Evolutionary conservation across 1,140 invertebrate species (phyloP).

Genomic region (Procambarus virginalis): DNA sequence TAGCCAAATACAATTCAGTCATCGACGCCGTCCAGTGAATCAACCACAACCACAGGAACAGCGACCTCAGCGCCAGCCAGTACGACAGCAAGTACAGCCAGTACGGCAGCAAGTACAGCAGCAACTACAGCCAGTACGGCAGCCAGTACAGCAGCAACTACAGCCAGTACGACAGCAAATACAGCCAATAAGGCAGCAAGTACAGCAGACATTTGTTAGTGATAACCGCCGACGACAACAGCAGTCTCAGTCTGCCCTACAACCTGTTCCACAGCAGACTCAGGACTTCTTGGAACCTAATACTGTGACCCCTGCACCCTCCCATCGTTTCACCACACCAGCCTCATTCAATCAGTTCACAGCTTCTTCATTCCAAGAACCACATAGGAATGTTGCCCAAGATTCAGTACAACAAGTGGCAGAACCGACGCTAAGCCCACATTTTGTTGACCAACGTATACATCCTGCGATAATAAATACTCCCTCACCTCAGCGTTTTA

Average conservation of each 20-base stretch:
- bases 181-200: too few relatives aligned
- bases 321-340: conserved; percentile 16
- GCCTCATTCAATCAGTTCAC: conserved; percentile 32
- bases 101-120: background rate
- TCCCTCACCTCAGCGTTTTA: background rate
- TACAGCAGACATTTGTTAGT: background rate
- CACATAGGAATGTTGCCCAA: background rate
- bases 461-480: background rate
- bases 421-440: background rate
- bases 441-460: background rate
- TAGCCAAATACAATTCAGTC: conserved; percentile 52
- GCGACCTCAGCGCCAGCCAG: background rate
- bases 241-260: background rate
- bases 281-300: background rate
- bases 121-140: too few relatives aligned
- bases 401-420: background rate
- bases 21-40: conserved; percentile 51
- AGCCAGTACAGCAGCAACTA: too few relatives aligned
- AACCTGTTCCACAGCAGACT: background rate
- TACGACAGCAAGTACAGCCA: background rate
- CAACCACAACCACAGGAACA: background rate
- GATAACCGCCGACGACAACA: background rate
- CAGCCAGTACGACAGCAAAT: too few relatives aligned
- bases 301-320: background rate
- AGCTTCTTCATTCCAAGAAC: conserved; percentile 15